Base-by-base conservation (phyloP, 1,140 invertebrate genomes). In the Aphelinus certus region DNA sequence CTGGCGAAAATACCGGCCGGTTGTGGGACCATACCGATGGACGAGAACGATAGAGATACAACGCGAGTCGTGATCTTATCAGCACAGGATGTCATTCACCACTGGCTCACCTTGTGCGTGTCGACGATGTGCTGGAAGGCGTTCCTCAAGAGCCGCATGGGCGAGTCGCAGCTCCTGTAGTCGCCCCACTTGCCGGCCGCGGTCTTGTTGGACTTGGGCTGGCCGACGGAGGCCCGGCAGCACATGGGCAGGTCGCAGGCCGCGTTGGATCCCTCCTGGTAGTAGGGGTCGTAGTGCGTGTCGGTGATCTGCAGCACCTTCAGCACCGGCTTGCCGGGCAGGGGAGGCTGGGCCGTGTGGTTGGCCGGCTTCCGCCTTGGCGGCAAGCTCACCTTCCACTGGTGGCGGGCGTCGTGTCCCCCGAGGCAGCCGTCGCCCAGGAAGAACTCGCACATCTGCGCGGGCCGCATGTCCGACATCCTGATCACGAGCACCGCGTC, bases 111-210 rank as follows among this genome's bases (percentile, higher is more conserved):
- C 47, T 93, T 90, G 87, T 96, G 95, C 10, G 94, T 95, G 71
- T 92, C 91, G 4, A 92, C 90, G 68, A 97, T 97, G 80, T 97
- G 94, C 79, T 95, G 91, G 51, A 97, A 87, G 94, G 97, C 96
- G 79, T 95, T 93, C 79, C 97, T 95, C 10, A 97, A 92, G 2
- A 95, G 96, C 46, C 94, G 90, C 81, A 95, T 94, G 0, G 96
- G 96, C 0, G 95, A 95, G 85, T 97, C 96, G 80, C 95, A 97
- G 81, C 96, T 96, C 78, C 95, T 90, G 84, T 97, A 97, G 83
- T 97, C 95, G n/a, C 96, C 96, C 96, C 95, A 98, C 77, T 93
- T 92, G n/a, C 96, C 96, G 0, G 96, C 95, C 0, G 92, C 93
- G 3, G 91, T 90, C 72, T 92, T 91, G 0, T 93, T 90, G 10